Base-by-base conservation (phyloP, 2,888 invertebrate genomes). In the Aelia acuminata region DNA sequence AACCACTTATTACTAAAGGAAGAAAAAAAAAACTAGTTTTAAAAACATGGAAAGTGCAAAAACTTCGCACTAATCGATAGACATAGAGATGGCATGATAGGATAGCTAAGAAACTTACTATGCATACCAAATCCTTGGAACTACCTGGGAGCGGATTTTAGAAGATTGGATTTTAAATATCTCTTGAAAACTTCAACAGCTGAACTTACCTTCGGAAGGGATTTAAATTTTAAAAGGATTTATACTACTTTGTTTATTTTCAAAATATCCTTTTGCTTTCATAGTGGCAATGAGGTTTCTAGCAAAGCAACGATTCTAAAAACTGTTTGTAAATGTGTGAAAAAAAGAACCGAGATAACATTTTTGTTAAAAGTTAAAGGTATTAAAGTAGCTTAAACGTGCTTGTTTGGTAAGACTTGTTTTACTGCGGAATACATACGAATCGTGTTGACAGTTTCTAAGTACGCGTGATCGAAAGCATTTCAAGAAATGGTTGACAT, bases 121-220 rank as follows among this genome's bases (percentile, higher is more conserved):
- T 70, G 63, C 63, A 70, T 70, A 70, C 35, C 35, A 18, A 35
- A 70, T 1, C 31, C 63, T 22, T 20, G 3, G 63, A 18, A 31
- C 63, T 31, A 63, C 8, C 63, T 3, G 18, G 2, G 63, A 70
- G 63, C 18, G 31, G 63, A 7, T 31, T 70, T 35, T 20, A 35
- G 63, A 70, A 70, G 35, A 70, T 70, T 70, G 63, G 63, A 70
- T 70, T 70, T 70, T 70, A 70, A 70, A 70, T 70, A 70, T 70
- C 31, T 70, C 63, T 70, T 70, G 26, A 70, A 70, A 70, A 70
- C 35, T 70, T 70, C 63, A 70, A 31, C 63, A 70, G 35, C 63
- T 70, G 31, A 70, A 35, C 63, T 18, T 35, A 2, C 1, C 63
- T 35, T 0, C 63, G 8, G 31, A 70, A 18, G 20, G 31, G 63